These are phyloP conservation scores for Pardalotus punctatus DNA, from an alignment of 2,113 vertebrate genomes.

Conservation along the genomic window DNA sequence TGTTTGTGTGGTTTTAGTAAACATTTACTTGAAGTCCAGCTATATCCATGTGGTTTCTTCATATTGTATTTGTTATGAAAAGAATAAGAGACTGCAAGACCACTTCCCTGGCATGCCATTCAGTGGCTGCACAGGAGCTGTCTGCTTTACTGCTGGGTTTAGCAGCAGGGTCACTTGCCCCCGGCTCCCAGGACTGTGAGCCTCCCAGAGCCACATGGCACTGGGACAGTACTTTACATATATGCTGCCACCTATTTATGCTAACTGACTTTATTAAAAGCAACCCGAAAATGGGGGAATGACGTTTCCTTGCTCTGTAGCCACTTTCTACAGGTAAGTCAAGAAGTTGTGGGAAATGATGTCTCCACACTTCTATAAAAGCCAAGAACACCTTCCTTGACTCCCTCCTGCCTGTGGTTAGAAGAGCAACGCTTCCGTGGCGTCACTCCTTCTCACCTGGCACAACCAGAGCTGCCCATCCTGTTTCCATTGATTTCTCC, in stretches of 20 bases:
- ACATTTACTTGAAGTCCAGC: background rate
- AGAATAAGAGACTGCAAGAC: background rate
- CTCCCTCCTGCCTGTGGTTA: background rate
- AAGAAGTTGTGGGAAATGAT: background rate
- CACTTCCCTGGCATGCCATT: background rate
- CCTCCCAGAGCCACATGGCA: background rate
- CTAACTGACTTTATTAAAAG: background rate
- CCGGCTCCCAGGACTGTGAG: accelerated
- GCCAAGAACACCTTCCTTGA: background rate
- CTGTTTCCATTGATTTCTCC: conserved; percentile 47
- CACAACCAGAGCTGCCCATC: conserved; percentile 20
- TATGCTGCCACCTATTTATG: background rate
- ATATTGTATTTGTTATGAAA: background rate
- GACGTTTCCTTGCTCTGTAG: background rate
- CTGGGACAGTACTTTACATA: background rate
- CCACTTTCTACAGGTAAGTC: background rate
- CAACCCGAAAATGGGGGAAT: background rate
- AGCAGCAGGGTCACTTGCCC: background rate
- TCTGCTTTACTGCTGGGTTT: background rate
- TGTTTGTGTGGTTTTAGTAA: background rate
- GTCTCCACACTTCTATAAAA: background rate
- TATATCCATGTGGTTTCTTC: background rate
- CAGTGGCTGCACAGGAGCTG: background rate
- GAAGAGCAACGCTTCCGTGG: background rate
- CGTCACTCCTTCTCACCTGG: background rate